These are phyloP conservation scores for Drosophila ercepeae DNA, from an alignment of 1,140 invertebrate species.

Conservation along the genomic window DNA sequence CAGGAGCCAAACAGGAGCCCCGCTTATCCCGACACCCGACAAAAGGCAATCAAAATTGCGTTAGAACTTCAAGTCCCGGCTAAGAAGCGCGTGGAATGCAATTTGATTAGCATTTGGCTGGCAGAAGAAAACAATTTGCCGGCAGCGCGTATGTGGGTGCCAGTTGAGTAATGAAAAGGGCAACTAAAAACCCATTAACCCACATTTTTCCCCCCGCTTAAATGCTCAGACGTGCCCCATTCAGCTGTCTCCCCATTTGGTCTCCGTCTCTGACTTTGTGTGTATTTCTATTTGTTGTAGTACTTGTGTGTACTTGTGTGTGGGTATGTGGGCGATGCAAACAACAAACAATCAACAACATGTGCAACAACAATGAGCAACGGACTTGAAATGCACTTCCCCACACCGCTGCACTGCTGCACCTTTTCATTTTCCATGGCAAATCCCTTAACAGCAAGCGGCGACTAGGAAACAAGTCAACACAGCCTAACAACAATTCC, in stretches of 20 bases:
- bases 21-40: conserved; percentile 3
- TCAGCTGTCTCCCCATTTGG: conserved; percentile 34
- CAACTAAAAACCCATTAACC: conserved; percentile 81
- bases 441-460: conserved; percentile 61
- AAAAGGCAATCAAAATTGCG: conserved; percentile 14
- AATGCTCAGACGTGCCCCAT: conserved; percentile 62
- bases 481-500: conserved; percentile 56
- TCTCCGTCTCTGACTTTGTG: conserved; percentile 12
- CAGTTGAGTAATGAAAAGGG: conserved; percentile 64
- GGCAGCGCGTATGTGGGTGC: conserved; percentile 21
- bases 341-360: conserved; percentile 29
- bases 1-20: not conserved
- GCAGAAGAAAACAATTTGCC: conserved; percentile 43
- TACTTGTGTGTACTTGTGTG: conserved; percentile 15
- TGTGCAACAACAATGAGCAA: conserved; percentile 47
- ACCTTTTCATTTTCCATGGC: conserved; percentile 51
- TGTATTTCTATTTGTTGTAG: conserved; percentile 6
- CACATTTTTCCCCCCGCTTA: conserved; percentile 70
- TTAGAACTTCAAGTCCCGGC: conserved; percentile 3
- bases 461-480: conserved; percentile 68
- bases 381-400: conserved; percentile 70
- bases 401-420: conserved; percentile 15
- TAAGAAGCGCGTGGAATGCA: conserved; percentile 5
- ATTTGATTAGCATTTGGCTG: conserved; percentile 62
- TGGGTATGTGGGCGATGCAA: conserved; percentile 24